Base-by-base conservation (phyloP, 2,113 vertebrate species). In the Spizaetus ornatus region DNA sequence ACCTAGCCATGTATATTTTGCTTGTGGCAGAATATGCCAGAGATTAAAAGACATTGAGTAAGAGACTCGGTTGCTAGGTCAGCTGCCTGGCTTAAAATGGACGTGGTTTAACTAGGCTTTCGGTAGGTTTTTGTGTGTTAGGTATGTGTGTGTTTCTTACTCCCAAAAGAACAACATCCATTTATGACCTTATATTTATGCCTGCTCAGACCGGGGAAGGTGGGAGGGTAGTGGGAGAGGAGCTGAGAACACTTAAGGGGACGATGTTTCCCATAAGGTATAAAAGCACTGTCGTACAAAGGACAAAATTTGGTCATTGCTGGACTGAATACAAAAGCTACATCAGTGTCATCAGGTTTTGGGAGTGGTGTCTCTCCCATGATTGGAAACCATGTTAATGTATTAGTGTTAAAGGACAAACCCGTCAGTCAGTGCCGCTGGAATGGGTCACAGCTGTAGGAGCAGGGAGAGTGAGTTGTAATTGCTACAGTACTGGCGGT, bases 1-100 rank as follows among this genome's bases (percentile, higher is more conserved):
- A 94, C 78, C 92, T 96, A 93, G 90, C 88, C 90, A 63, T 89
- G 86, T 97, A 94, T 98, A 91, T 96, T 97, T 97, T 96, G 88
- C 82, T 90, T 96, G 94, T 93, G 95, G 93, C 86, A 63, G 82
- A 94, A 38, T 79, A 82, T 95, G 82, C 79, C 74, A 81, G 95
- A 27, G 71, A 94, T 92, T 95, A 95, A 96, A 95, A 94, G 73
- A 67, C n/a, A 48, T 95, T 93, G 71, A 86, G 86, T 59, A 88
- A 97, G 83, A 95, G 82, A 88, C 63, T 88, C 0, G 0, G 90
- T 82, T 92, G 70, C 84, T 96, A 87, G 88, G 92, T 88, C 18
- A 66, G 85, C 80, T 91, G 91, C 86, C 85, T 97, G 73, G 65
- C 74, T 92, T 95, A 81, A 94, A 94, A 91, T 43, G 72, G 85